A percentile compares a stretch with the other conserved stretches of the same genome.
Conservation (phyloP, 1,140 invertebrate species). For the Thalassaphorura encarpata region DNA sequence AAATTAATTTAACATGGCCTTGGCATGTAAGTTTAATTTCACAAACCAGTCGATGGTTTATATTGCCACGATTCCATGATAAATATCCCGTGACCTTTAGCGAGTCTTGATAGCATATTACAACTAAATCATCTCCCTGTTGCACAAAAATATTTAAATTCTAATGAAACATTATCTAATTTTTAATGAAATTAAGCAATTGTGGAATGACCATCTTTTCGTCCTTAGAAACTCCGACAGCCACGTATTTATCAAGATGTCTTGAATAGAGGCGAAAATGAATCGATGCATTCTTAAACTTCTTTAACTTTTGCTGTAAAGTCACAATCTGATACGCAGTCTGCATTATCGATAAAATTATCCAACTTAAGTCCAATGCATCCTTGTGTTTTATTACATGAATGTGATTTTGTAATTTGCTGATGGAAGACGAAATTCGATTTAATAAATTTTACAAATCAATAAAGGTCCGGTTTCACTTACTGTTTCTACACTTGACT, state of each 20-base stretch:
- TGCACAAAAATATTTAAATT: background rate
- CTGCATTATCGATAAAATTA: background rate
- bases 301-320: no score
- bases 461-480: no score
- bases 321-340: background rate
- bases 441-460: no score
- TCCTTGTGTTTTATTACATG: background rate
- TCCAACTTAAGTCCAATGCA: no score
- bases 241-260: background rate
- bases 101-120: background rate
- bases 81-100: background rate
- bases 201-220: background rate
- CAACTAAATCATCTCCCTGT: background rate
- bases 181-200: background rate
- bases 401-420: background rate
- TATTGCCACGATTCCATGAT: background rate
- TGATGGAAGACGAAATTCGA: background rate
- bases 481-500: no score
- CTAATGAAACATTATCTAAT: background rate
- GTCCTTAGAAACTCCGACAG: background rate
- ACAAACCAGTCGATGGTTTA: background rate
- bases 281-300: background rate
- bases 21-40: no score
- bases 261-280: background rate
- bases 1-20: no score